Evolutionary conservation across 2,113 vertebrate genomes (phyloP).

Genomic region (Corvus hawaiiensis): DNA sequence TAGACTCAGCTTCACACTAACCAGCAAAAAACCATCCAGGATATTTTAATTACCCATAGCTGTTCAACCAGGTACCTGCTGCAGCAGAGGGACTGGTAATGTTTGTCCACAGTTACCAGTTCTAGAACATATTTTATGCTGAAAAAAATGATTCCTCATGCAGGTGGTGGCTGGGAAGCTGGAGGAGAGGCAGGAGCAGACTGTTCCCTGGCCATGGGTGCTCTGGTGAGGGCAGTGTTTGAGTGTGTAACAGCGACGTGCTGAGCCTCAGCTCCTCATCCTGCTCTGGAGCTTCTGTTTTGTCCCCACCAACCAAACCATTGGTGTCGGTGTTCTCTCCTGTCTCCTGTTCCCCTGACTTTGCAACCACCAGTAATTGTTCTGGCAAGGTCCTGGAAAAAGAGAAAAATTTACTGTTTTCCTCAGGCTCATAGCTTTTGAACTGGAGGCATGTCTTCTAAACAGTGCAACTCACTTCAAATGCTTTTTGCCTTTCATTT

Average conservation of each 20-base stretch:
- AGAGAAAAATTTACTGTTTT: slow-evolving; percentile 66
- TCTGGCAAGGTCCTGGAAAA: slow-evolving; percentile 61
- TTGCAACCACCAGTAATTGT: slow-evolving; percentile 53
- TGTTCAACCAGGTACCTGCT: background rate
- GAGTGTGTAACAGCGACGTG: slow-evolving; percentile 31
- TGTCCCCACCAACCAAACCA: background rate
- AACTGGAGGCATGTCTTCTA: slow-evolving; percentile 79
- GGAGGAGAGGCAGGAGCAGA: background rate
- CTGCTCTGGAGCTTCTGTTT: slow-evolving; percentile 55
- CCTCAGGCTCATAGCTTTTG: slow-evolving; percentile 77
- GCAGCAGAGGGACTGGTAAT: background rate
- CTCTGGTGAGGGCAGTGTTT: slow-evolving; percentile 64
- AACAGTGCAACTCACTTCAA: slow-evolving; percentile 84
- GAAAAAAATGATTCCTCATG: rapidly evolving
- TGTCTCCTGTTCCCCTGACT: slow-evolving; percentile 62
- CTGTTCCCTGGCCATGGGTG: rapidly evolving
- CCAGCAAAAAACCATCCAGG: rapidly evolving
- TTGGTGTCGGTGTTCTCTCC: slow-evolving; percentile 62
- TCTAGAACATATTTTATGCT: rapidly evolving
- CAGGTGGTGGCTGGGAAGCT: background rate
- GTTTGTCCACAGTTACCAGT: background rate
- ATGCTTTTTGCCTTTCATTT: slow-evolving; percentile 84
- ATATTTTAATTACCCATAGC: rapidly evolving
- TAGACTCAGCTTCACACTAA: background rate
- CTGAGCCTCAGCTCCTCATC: background rate